phyloP scores from a whole-genome alignment of 2,113 vertebrate species.

The Pitta sordida region DNA sequence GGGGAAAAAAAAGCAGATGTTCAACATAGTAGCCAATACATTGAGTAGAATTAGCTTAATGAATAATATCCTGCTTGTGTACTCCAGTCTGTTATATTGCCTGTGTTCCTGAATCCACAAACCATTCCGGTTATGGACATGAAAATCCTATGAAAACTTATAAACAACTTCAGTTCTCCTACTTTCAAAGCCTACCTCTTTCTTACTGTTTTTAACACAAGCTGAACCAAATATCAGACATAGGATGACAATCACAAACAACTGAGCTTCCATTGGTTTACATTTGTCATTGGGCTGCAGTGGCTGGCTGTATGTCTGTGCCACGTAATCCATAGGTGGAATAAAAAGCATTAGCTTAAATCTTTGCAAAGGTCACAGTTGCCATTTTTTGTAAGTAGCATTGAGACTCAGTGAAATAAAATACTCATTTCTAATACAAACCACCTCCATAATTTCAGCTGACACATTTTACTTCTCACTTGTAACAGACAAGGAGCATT shows the following conservation, averaged over 20 bases:
- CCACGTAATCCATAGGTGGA: not conserved
- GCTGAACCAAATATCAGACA: not conserved
- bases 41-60: not conserved
- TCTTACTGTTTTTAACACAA: not conserved
- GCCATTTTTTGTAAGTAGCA: not conserved
- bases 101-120: fast-evolving
- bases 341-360: not conserved
- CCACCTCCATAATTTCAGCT: not conserved
- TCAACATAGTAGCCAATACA: not conserved
- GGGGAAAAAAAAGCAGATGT: not conserved
- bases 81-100: not conserved
- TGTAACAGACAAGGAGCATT: not conserved
- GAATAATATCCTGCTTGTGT: not conserved
- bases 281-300: not conserved
- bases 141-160: not conserved
- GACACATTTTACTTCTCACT: not conserved
- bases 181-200: not conserved
- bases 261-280: not conserved
- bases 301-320: not conserved
- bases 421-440: not conserved
- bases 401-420: not conserved
- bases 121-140: not conserved
- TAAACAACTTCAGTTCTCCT: not conserved
- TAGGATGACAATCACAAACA: not conserved
- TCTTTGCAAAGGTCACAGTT: not conserved